Evolutionary conservation across 2,888 invertebrate genomes (phyloP), one percentile per base, ranked within the genome.

Genomic region (Capitulum mitella): DNA sequence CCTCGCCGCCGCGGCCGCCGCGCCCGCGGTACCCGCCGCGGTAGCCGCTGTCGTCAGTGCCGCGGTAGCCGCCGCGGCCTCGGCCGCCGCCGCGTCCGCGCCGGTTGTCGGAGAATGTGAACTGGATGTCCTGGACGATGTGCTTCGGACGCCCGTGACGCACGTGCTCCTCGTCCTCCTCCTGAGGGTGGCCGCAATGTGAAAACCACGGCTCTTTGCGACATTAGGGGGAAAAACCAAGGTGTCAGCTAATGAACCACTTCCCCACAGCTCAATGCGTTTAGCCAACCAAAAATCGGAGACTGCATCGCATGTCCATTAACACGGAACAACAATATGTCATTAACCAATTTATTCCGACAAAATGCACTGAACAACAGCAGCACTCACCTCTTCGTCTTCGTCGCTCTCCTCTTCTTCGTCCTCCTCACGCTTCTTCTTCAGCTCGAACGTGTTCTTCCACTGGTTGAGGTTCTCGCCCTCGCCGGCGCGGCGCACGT

Each of bases 401-500:
- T 51, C 92, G 85, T 91, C 92, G 80, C 84, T 85, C n/a, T 85
- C 86, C n/a, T 86, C 86, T 85, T 85, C 85, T 78, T 84, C 82
- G 40, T 80, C 61, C 70, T 79, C 61, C 43, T n/a, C 34, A 78
- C 78, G 64, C 78, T 83, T 92, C 85, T 89, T 90, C 86, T 91
- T 92, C 80, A 94, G 88, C 84, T 91, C 90, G 83, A 92, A 92
- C 90, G 94, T 92, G 85, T 93, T 85, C 87, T 95, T 96, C 96
- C 96, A 97, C 87, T 95, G 94, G 79, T 90, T 90, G 78, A 91
- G 89, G 86, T 95, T 95, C 85, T 94, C 95, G 74, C 97, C 97
- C 87, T 97, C 97, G 46, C 95, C 96, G 79, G 97, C 93, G 87
- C 96, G 95, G 79, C 97, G 92, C 84, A 96, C 87, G 86, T 97